These are phyloP conservation scores for Todiramphus chloris DNA, from an alignment of 2,113 vertebrate genomes.

Conservation along the genomic window DNA sequence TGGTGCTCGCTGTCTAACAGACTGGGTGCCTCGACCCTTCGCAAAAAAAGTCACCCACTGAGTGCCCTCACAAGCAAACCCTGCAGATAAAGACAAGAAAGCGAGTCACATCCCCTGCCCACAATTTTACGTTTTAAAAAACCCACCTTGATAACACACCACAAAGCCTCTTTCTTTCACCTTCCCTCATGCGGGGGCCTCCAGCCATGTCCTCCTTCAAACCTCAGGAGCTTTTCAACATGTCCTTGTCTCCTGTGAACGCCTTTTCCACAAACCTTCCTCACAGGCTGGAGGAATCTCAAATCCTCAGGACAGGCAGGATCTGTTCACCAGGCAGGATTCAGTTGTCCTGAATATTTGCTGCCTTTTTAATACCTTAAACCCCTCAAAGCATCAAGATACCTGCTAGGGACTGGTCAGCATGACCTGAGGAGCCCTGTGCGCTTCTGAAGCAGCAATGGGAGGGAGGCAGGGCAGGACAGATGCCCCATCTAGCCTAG, in stretches of 20 bases:
- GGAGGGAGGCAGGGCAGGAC: neutral
- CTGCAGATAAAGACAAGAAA: fast-evolving
- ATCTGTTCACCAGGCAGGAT: too few species aligned
- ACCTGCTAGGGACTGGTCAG: too few species aligned
- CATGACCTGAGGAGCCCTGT: neutral
- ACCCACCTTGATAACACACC: fast-evolving
- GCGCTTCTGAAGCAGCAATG: neutral
- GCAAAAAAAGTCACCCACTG: fast-evolving
- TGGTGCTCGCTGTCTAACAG: fast-evolving
- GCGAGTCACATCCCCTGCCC: fast-evolving
- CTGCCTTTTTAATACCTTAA: neutral
- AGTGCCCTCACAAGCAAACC: fast-evolving
- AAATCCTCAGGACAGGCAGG: neutral
- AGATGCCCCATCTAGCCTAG: too few species aligned
- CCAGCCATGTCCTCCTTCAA: fast-evolving
- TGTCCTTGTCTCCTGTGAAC: too few species aligned
- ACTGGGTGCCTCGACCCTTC: neutral
- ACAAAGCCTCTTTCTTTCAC: neutral
- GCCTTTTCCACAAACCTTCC: neutral
- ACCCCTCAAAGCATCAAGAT: fast-evolving
- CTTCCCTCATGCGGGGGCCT: fast-evolving
- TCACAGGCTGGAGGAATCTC: neutral
- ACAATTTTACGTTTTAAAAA: neutral
- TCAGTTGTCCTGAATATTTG: neutral
- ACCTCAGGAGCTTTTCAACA: neutral